Evolutionary conservation across 2,888 invertebrate species (phyloP).

Genomic region (Eugnorisma glareosa): DNA sequence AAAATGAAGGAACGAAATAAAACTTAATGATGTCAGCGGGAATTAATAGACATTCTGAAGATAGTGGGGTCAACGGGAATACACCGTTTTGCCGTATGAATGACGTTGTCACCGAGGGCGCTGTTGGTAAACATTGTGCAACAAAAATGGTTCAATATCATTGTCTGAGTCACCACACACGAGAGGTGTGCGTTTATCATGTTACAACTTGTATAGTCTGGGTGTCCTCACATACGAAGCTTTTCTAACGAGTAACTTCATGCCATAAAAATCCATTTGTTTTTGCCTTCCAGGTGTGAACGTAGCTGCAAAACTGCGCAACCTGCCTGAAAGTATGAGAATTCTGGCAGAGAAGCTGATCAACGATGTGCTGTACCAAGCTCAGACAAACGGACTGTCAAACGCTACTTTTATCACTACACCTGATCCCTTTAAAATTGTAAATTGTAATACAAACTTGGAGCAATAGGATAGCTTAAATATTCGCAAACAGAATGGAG

Average conservation of each 20-base stretch:
- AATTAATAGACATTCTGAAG: no score
- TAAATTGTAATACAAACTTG: neutral
- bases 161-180: neutral
- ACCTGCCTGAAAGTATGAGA: slow-evolving; percentile 80
- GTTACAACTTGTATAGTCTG: neutral
- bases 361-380: slow-evolving; percentile 85
- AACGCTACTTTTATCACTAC: slow-evolving; percentile 77
- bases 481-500: neutral
- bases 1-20: no score
- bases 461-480: neutral
- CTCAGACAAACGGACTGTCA: slow-evolving; percentile 81
- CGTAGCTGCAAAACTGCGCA: slow-evolving; percentile 86
- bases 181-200: neutral
- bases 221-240: neutral
- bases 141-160: neutral
- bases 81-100: neutral
- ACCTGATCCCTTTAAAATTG: slow-evolving; percentile 77
- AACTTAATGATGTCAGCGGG: no score
- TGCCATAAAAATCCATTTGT: neutral
- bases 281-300: slow-evolving; percentile 79
- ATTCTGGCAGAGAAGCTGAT: slow-evolving; percentile 86
- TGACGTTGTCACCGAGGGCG: neutral
- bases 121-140: neutral
- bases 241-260: neutral
- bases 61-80: no score